Conservation (phyloP, 1,140 invertebrate species). For the Caenorhabditis inopinata region DNA sequence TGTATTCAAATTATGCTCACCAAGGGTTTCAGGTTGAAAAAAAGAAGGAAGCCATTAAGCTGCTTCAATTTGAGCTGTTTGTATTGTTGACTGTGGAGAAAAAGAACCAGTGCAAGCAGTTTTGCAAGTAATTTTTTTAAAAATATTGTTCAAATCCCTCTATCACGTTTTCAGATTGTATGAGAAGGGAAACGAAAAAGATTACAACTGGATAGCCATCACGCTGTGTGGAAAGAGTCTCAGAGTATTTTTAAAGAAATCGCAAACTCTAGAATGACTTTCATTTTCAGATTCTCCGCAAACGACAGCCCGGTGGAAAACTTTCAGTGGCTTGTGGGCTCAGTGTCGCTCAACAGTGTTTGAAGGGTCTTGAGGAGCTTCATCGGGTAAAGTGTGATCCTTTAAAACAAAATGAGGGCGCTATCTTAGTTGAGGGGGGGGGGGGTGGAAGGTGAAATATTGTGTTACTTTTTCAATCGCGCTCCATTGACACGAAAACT, state of each 20-base stretch:
- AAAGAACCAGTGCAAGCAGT: slow-evolving; percentile 32
- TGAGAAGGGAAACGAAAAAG: slow-evolving; percentile 18
- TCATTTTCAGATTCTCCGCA: slow-evolving; percentile 18
- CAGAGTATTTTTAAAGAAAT: not conserved
- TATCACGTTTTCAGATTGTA: not conserved
- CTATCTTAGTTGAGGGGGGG: too few relatives aligned
- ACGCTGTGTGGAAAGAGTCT: slow-evolving; percentile 40
- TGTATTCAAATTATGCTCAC: too few relatives aligned
- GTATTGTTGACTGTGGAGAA: slow-evolving; percentile 34
- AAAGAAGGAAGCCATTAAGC: slow-evolving; percentile 3
- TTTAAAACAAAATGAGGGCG: too few relatives aligned
- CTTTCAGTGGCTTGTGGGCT: slow-evolving; percentile 38
- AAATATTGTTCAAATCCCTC: not conserved
- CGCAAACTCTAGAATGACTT: not conserved
- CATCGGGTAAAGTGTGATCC: slow-evolving; percentile 30
- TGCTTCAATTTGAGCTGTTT: slow-evolving; percentile 40
- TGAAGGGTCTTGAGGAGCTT: slow-evolving; percentile 43
- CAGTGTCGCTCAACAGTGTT: slow-evolving; percentile 40
- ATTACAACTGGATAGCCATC: slow-evolving; percentile 40
- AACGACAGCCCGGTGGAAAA: slow-evolving; percentile 29
- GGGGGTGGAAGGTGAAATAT: too few relatives aligned
- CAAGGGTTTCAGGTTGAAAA: slow-evolving; percentile 37
- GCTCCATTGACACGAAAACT: too few relatives aligned
- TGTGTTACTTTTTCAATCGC: too few relatives aligned
- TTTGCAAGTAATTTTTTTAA: slow-evolving; percentile 2